Conservation (phyloP, 2,113 vertebrate species). For the Sprattus sprattus region DNA sequence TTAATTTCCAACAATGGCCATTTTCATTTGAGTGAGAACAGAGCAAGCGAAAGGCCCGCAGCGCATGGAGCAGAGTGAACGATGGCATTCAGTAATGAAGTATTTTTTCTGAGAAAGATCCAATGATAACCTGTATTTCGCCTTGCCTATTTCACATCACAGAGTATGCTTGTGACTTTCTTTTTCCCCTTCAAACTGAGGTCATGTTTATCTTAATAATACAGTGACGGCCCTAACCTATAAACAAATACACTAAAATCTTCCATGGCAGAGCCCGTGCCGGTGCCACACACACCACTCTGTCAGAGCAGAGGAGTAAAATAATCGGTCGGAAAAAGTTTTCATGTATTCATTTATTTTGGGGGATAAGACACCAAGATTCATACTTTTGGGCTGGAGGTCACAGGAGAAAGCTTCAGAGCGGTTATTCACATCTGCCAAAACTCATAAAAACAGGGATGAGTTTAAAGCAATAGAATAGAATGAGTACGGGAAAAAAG, state of each 20-base stretch:
- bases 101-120: conserved; percentile 51
- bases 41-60: conserved; percentile 42
- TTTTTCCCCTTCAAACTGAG: not conserved
- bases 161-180: not conserved
- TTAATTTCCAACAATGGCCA: conserved; percentile 65
- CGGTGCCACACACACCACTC: not conserved
- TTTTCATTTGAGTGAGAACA: conserved; percentile 63
- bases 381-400: not conserved
- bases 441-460: not conserved
- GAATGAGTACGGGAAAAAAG: not conserved
- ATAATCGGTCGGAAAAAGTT: not conserved
- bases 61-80: conserved; percentile 39
- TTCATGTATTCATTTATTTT: conserved; percentile 8
- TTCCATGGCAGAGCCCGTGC: not conserved
- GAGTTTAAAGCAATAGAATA: not conserved
- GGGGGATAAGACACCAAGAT: conserved; percentile 6
- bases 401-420: not conserved
- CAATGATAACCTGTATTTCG: conserved; percentile 46
- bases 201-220: conserved; percentile 19
- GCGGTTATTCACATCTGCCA: not conserved
- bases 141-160: not conserved
- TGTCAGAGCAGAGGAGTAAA: not conserved
- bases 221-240: not conserved
- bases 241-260: conserved; percentile 1
- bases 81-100: conserved; percentile 26